phyloP scores from a whole-genome alignment of 2,888 invertebrate species.

The Dorcus parallelipipedus region DNA sequence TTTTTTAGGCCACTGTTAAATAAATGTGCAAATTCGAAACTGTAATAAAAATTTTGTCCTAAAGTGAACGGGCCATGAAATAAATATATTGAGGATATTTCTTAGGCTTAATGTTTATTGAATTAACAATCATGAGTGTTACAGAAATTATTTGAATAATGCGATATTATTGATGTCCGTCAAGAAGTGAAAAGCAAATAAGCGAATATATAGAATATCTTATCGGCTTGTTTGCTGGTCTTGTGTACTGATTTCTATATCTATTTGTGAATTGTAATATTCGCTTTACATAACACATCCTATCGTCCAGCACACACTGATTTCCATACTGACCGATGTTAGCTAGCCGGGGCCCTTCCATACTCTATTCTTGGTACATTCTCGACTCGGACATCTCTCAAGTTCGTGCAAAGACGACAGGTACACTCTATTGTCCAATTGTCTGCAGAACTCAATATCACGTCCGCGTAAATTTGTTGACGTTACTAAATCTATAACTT shows the following conservation, averaged over 20 bases:
- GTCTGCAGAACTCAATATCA: conserved; percentile 23
- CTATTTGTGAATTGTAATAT: conserved; percentile 26
- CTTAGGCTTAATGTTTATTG: too few species aligned
- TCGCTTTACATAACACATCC: conserved; percentile 29
- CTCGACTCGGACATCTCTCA: conserved; percentile 32
- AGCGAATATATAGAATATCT: conserved; percentile 13
- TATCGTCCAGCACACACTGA: conserved; percentile 41
- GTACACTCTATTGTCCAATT: conserved; percentile 33
- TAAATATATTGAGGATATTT: too few species aligned
- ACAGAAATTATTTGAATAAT: too few species aligned
- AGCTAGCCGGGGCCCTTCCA: conserved; percentile 38
- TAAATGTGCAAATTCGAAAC: too few species aligned
- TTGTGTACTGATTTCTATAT: conserved; percentile 14
- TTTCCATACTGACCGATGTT: conserved; percentile 47
- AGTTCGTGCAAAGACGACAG: conserved; percentile 41
- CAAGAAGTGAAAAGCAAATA: neutral
- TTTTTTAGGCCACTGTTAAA: too few species aligned
- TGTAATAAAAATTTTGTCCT: too few species aligned
- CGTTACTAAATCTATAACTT: too few species aligned
- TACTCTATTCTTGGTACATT: conserved; percentile 40
- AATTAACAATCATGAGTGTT: too few species aligned
- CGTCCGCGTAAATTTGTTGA: too few species aligned
- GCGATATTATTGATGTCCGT: too few species aligned
- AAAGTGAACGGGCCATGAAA: too few species aligned
- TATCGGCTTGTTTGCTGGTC: conserved; percentile 9